Evolutionary conservation across 2,113 vertebrate genomes (phyloP).

Genomic region (Xiphorhynchus elegans): DNA sequence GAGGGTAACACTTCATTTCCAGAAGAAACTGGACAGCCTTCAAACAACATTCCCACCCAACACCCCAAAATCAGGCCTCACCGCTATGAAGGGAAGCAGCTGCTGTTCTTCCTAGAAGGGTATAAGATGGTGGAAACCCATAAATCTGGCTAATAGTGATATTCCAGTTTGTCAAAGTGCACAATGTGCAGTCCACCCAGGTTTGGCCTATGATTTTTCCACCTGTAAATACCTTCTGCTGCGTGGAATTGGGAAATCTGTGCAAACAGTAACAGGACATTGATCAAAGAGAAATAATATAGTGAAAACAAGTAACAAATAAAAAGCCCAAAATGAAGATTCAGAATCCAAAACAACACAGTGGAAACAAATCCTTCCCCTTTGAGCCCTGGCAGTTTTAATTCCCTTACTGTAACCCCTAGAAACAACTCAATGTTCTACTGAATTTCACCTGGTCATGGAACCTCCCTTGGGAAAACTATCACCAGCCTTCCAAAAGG

Average conservation of each 20-base stretch:
- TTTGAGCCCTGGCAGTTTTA: not conserved
- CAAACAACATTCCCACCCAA: not conserved
- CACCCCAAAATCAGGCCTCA: not conserved
- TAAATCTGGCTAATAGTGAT: no score
- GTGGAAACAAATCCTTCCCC: not conserved
- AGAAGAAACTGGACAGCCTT: not conserved
- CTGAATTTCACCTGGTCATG: not conserved
- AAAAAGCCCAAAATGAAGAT: not conserved
- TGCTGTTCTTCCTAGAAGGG: not conserved
- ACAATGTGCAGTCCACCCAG: no score
- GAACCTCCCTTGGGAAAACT: not conserved
- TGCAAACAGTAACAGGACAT: not conserved
- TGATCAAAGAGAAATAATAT: not conserved
- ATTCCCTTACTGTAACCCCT: not conserved
- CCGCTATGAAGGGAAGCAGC: not conserved
- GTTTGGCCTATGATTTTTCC: not conserved
- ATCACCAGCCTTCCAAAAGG: not conserved
- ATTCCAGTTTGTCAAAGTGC: not conserved
- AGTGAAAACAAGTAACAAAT: not conserved
- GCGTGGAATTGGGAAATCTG: rapidly evolving
- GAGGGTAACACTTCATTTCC: not conserved
- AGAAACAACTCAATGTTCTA: not conserved
- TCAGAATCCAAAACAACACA: not conserved
- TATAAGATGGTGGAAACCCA: not conserved
- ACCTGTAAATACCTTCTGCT: not conserved